Evolutionary conservation across 2,797 vertebrate species (phyloP), one percentile per base, ranked within the genome.

Genomic region (Enteromius unitaeniatus): DNA sequence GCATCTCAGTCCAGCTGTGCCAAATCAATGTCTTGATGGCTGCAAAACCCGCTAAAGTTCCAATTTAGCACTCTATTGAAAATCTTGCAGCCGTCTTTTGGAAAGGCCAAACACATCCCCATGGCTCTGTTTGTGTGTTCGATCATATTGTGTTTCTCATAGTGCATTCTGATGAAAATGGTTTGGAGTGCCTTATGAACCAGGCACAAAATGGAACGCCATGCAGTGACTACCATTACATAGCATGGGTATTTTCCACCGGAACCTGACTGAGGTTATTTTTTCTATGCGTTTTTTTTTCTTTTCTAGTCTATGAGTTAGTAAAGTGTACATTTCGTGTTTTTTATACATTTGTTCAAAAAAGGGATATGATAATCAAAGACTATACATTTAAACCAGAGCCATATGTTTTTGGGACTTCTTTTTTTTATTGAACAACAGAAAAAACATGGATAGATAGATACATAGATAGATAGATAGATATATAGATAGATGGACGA

Each of bases 11-110:
- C 93, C 93, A 92, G 81, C 87, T 90, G 90, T 76, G 85, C 90
- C 90, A 91, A 94, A 96, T 95, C 93, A 94, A 91, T 93, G 93
- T 89, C 90, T 90, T 88, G 68, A 92, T 89, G 94, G 91, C 67
- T 79, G 65, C 86, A 82, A 89, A 88, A 88, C 85, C 82, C 89
- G 85, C 93, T 94, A 93, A 93, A 92, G 90, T 94, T 96, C 94
- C 94, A 95, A 93, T 96, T 96, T 95, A 92, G 93, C 91, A 92
- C 89, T 93, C 92, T 91, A 95, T 93, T 95, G 93, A 92, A 94
- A 91, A 94, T 94, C 95, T 94, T 93, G 87, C 70, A 69, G 79
- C 65, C 74, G 68, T 76, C 68, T 84, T 87, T 85, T 84, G 47
- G 69, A 86, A 79, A 82, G 78, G 78, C 75, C 58, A 82, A 83